Conservation (phyloP, 2,888 invertebrate species). For the Nephrotoma flavescens region DNA sequence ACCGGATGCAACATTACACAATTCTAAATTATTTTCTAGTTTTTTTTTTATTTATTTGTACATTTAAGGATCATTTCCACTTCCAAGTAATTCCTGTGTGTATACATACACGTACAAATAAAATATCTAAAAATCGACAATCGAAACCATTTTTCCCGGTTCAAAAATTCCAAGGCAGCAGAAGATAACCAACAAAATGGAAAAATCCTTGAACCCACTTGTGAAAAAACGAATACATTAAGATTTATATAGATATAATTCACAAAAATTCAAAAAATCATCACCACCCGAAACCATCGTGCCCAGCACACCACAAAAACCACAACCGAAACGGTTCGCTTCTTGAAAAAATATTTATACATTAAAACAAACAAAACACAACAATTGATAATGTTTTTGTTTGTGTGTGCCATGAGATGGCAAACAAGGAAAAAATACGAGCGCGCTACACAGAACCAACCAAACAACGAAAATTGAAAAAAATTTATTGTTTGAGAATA, state of each 20-base stretch:
- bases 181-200: neutral
- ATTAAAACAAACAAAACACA: neutral
- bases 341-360: neutral
- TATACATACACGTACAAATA: too few species aligned
- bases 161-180: neutral
- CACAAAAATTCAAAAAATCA: neutral
- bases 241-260: neutral
- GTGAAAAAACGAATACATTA: neutral
- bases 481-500: neutral
- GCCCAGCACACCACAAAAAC: neutral
- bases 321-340: neutral
- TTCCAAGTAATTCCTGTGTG: too few species aligned
- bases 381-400: neutral
- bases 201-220: neutral
- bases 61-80: too few species aligned
- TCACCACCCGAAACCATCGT: neutral
- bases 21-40: too few species aligned
- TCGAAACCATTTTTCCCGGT: neutral
- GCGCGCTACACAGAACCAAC: neutral
- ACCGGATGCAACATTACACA: too few species aligned
- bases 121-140: neutral
- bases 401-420: neutral
- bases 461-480: neutral
- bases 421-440: neutral
- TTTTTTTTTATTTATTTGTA: too few species aligned